Base-by-base conservation (phyloP, 1,140 invertebrate genomes). In the Leptinotarsa defecta region DNA sequence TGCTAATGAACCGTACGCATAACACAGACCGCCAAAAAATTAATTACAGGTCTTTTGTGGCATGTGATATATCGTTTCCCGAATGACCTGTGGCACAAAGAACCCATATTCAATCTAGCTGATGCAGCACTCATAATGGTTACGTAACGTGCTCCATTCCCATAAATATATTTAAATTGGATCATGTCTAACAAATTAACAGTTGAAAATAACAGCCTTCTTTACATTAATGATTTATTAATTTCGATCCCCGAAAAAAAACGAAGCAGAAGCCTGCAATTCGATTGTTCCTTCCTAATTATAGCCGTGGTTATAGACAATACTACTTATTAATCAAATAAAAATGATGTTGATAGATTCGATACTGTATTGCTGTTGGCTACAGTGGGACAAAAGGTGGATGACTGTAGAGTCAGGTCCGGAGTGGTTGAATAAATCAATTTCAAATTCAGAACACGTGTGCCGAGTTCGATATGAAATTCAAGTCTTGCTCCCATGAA, bases 181-280 rank as follows among this genome's bases (percentile, higher is more conserved):
- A 57, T 57, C 52, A 57, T 57, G 52, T 57, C 52, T 57, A 57
- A 57, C 52, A 57, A 57, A 57, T 57, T 57, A 57, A 57, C 52
- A 57, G 52, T 57, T 57, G 52, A 57, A 57, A 57, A 57, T 57
- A 57, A 57, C 52, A 57, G 52, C 52, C 52, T 57, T 57, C 52
- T 57, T 17, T 57, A n/a, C 52, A 57, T 57, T 57, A 19, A 57
- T 57, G 52, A 57, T 57, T 57, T 57, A 57, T 57, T 57, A 57
- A 57, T 57, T 57, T 57, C n/a, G 52, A 57, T 57, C 52, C 52
- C 13, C 52, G 52, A 57, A 57, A 57, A 3, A 57, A 57, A 57
- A 57, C 52, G 15, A 19, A 57, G 52, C 52, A 19, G 52, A 57
- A 57, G 52, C 52, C 52, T 57, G 52, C 52, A 57, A 57, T 57